Percentiles rank a stretch among this genome's conserved stretches.
Conservation (phyloP, 2,113 vertebrate species). For the Cygnus buccinator region DNA sequence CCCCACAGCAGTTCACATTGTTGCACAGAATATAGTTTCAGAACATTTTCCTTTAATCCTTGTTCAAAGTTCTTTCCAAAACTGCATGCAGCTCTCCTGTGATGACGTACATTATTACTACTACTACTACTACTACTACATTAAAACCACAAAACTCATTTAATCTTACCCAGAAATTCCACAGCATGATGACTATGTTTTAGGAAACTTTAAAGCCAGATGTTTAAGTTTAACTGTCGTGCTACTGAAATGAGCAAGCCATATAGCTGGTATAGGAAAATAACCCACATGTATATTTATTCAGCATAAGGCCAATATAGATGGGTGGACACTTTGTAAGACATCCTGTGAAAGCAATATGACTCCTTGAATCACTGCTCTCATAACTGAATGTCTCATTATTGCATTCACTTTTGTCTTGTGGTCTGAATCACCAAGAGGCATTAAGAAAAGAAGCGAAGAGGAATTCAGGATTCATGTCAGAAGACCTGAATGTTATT, state of each 20-base stretch:
- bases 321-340: neutral
- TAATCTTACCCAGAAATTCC: slow-evolving; percentile 9
- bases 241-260: neutral
- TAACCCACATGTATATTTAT: neutral
- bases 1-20: neutral
- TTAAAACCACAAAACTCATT: neutral
- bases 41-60: neutral
- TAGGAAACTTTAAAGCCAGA: slow-evolving; percentile 10
- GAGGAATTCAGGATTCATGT: neutral
- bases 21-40: neutral
- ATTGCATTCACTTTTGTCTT: neutral
- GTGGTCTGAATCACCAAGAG: neutral
- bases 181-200: neutral
- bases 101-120: neutral
- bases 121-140: neutral
- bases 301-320: neutral
- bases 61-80: neutral
- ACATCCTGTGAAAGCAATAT: neutral
- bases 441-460: neutral
- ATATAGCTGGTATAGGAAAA: neutral
- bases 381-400: neutral
- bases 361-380: neutral
- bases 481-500: neutral
- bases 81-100: neutral
- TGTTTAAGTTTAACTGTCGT: neutral